Percentiles rank a stretch among this genome's conserved stretches.
phyloP scores from a whole-genome alignment of 2,113 vertebrate species.

The Dasyprocta punctata region DNA sequence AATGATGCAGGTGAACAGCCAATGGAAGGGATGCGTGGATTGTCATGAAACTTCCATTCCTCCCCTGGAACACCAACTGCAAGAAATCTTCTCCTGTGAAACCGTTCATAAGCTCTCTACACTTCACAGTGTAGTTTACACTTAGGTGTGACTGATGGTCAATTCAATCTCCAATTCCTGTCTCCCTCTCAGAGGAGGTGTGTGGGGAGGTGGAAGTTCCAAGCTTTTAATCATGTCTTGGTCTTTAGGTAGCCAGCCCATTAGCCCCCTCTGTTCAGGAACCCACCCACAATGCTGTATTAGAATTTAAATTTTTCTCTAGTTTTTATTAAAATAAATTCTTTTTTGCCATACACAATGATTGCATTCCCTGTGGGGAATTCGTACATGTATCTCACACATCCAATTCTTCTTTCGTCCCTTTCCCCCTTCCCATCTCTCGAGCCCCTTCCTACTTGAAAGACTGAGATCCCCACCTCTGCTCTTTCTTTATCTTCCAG shows the following conservation, averaged over 20 bases:
- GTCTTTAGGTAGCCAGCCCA: not conserved
- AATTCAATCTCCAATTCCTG: not conserved
- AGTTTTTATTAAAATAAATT: not conserved
- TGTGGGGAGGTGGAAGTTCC: accelerated
- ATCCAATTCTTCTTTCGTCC: not conserved
- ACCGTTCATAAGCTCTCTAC: not conserved
- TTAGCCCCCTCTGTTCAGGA: too few relatives aligned
- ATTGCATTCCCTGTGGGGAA: not conserved
- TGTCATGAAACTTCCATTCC: not conserved
- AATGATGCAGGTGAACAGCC: not conserved
- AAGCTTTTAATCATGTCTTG: not conserved
- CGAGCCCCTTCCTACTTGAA: not conserved
- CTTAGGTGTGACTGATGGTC: not conserved
- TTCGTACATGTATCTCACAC: not conserved
- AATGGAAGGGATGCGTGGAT: too few relatives aligned
- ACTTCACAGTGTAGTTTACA: not conserved
- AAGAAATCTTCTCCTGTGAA: accelerated
- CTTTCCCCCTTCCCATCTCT: not conserved
- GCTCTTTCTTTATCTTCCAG: not conserved
- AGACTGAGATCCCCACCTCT: not conserved
- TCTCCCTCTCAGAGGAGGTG: not conserved
- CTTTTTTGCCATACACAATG: not conserved
- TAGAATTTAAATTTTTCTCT: not conserved
- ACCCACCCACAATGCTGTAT: not conserved
- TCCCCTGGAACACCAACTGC: not conserved